Conservation (phyloP, 2,113 vertebrate genomes). For the Micronycteris hirsuta region DNA sequence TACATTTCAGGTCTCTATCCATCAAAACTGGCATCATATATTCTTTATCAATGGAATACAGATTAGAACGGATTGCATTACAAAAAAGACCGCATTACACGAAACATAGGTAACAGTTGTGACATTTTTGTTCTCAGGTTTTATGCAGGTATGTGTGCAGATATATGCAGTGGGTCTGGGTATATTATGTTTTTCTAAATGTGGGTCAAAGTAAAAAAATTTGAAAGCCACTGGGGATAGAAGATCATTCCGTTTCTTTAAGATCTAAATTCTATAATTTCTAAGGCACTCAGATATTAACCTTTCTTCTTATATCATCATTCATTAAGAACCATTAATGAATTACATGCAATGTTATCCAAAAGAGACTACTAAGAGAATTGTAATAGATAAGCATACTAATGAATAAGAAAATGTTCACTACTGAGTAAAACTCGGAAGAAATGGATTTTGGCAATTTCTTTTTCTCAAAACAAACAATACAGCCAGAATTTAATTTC, state of each 20-base stretch:
- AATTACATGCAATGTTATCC: slow-evolving; percentile 26
- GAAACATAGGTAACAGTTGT: not conserved
- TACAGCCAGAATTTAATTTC: slow-evolving; percentile 31
- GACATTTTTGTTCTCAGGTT: not conserved
- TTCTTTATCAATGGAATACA: not conserved
- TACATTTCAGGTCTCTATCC: not conserved
- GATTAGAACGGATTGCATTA: not conserved
- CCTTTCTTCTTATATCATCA: slow-evolving; percentile 8
- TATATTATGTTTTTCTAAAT: not conserved
- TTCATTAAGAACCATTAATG: slow-evolving; percentile 31
- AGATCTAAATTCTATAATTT: not conserved
- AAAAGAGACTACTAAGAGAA: slow-evolving; percentile 30
- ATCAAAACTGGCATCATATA: not conserved
- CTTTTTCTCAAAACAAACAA: not conserved
- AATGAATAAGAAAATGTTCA: slow-evolving; percentile 32
- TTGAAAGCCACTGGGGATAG: not conserved
- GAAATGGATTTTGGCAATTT: slow-evolving; percentile 4
- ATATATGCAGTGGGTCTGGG: not conserved
- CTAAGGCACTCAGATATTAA: not conserved
- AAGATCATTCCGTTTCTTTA: not conserved
- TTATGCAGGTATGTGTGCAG: not conserved
- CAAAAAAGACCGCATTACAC: not conserved
- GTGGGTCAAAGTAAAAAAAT: not conserved
- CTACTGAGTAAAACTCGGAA: not conserved
- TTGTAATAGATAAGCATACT: slow-evolving; percentile 5